Evolutionary conservation across 2,888 invertebrate genomes (phyloP).

Genomic region (Matsumyia berberina): DNA sequence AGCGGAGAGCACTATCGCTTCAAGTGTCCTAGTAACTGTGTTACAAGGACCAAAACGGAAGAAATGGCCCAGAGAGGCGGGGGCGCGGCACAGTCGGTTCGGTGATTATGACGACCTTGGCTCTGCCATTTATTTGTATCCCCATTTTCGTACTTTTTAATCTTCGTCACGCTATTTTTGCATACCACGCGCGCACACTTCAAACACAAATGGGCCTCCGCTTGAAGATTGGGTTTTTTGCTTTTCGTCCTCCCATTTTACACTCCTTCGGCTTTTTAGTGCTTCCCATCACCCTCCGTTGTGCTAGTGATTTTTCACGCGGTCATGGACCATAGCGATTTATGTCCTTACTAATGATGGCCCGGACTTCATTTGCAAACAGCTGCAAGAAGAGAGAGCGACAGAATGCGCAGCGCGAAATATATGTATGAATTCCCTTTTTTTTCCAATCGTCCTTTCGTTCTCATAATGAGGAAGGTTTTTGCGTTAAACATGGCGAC

Average conservation of each 20-base stretch:
- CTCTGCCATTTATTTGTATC: constrained; percentile 73
- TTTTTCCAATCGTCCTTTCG: constrained; percentile 39
- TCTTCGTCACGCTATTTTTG: constrained; percentile 69
- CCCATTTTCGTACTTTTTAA: constrained; percentile 66
- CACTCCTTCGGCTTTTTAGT: constrained; percentile 49
- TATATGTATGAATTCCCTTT: constrained; percentile 66
- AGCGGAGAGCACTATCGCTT: constrained; percentile 53
- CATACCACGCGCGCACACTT: constrained; percentile 70
- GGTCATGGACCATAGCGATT: constrained; percentile 73
- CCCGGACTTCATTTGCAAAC: constrained; percentile 39
- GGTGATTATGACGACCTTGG: constrained; percentile 72
- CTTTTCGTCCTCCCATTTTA: constrained; percentile 56
- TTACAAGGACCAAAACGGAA: constrained; percentile 26
- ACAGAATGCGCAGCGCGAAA: constrained; percentile 30
- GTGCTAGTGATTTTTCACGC: constrained; percentile 69
- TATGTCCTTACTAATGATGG: constrained; percentile 72
- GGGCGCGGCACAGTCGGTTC: constrained; percentile 33
- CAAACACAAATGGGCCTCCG: constrained; percentile 71
- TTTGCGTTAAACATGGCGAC: constrained; percentile 24
- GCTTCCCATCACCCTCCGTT: background rate
- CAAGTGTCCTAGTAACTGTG: constrained; percentile 58
- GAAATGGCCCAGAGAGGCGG: background rate
- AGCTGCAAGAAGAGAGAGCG: constrained; percentile 2
- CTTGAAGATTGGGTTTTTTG: constrained; percentile 36
- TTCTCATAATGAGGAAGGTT: constrained; percentile 32